Evolutionary conservation across 2,797 vertebrate genomes (phyloP).

Genomic region (Apogon hyalosoma): DNA sequence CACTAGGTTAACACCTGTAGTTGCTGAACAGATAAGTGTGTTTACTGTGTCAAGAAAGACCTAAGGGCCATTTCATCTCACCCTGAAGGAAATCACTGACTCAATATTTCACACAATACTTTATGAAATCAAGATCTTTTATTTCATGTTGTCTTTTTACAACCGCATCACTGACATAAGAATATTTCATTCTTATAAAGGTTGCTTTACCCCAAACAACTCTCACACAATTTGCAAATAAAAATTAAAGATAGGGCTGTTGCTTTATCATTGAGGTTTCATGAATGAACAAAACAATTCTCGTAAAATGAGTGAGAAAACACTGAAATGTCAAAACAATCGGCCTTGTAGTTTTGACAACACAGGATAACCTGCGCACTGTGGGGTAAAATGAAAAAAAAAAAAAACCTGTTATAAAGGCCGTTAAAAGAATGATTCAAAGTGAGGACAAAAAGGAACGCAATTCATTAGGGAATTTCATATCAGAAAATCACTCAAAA

Average conservation of each 20-base stretch:
- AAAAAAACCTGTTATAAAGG: conserved; percentile 47
- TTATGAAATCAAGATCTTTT: conserved; percentile 73
- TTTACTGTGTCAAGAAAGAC: neutral
- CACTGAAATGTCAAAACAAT: conserved; percentile 62
- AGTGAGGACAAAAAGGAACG: neutral
- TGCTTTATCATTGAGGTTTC: conserved; percentile 32
- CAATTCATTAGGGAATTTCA: conserved; percentile 5
- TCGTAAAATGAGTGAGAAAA: conserved; percentile 74
- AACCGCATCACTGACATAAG: conserved; percentile 67
- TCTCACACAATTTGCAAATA: conserved; percentile 66
- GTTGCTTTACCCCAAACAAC: conserved; percentile 53
- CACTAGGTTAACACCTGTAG: neutral
- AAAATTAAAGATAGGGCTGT: conserved; percentile 51
- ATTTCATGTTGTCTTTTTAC: conserved; percentile 78
- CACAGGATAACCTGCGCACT: conserved; percentile 45
- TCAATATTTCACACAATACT: conserved; percentile 50
- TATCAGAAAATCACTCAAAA: conserved; percentile 25
- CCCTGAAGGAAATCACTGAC: conserved; percentile 6
- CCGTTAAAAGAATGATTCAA: conserved; percentile 64
- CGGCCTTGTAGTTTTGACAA: conserved; percentile 40
- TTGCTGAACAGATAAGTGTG: neutral
- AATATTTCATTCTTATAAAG: conserved; percentile 62
- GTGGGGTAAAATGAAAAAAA: conserved; percentile 44
- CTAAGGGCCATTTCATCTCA: neutral
- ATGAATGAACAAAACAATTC: conserved; percentile 50